Conservation (phyloP, 2,797 vertebrate genomes). For the Eupleurogrammus muticus region DNA sequence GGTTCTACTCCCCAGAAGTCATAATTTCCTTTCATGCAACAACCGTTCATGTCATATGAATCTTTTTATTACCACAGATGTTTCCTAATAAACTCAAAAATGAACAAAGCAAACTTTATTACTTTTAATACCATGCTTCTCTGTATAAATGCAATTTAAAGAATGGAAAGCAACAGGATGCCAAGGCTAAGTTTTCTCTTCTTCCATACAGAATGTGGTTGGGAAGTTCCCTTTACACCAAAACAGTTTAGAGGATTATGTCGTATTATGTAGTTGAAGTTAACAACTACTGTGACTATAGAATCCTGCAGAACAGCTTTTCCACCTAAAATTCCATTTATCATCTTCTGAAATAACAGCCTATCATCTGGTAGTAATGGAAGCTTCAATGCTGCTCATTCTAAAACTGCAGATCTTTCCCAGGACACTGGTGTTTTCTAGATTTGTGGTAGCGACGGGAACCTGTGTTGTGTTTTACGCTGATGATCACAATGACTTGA, state of each 20-base stretch:
- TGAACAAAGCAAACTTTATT: background rate
- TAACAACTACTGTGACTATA: background rate
- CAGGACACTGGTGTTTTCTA: slow-evolving; percentile 15
- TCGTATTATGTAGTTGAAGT: slow-evolving; percentile 4
- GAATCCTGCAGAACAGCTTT: background rate
- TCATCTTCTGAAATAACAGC: slow-evolving; percentile 8
- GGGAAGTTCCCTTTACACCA: slow-evolving; percentile 25
- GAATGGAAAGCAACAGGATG: background rate
- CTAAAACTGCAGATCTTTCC: slow-evolving; percentile 5
- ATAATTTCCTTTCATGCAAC: no score
- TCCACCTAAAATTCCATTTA: slow-evolving; percentile 7
- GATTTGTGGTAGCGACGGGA: background rate
- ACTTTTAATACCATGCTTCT: background rate
- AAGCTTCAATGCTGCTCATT: background rate
- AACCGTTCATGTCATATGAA: background rate
- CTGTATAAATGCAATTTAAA: background rate
- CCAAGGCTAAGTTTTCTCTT: background rate
- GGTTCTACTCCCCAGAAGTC: no score
- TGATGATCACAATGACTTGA: no score
- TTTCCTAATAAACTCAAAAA: no score
- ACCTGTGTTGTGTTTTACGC: no score
- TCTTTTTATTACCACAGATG: background rate
- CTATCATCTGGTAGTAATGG: background rate
- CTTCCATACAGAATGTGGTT: background rate
- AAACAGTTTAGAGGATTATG: background rate